Evolutionary conservation across 2,113 vertebrate species (phyloP).

Genomic region (Prietella phreatophila): DNA sequence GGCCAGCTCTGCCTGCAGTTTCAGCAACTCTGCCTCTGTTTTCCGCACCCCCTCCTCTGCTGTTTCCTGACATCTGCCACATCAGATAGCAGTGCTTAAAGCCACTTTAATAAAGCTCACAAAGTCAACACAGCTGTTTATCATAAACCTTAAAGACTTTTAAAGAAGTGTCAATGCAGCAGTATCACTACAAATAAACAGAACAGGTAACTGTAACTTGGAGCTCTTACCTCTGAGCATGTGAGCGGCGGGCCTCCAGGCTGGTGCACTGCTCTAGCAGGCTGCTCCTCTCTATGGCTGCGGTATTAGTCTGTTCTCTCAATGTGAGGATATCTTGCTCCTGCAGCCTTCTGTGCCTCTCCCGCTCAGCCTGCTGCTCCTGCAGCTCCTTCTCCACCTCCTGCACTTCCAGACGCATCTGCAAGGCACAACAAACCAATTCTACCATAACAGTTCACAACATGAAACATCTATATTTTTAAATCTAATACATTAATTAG

Average conservation of each 20-base stretch:
- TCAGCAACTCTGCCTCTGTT: slow-evolving; percentile 47
- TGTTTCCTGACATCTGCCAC: slow-evolving; percentile 67
- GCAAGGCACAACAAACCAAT: neutral
- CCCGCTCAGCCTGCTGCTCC: slow-evolving; percentile 67
- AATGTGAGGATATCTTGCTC: slow-evolving; percentile 62
- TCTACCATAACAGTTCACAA: neutral
- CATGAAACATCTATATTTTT: neutral
- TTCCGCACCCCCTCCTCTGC: slow-evolving; percentile 65
- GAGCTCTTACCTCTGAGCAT: slow-evolving; percentile 68
- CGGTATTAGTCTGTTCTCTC: slow-evolving; percentile 57
- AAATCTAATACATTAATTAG: neutral
- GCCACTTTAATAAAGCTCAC: neutral
- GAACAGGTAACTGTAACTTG: neutral
- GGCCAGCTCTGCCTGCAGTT: slow-evolving; percentile 35
- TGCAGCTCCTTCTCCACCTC: slow-evolving; percentile 65
- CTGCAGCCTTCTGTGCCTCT: slow-evolving; percentile 70
- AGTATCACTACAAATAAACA: neutral
- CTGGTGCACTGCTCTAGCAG: slow-evolving; percentile 68
- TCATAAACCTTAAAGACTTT: neutral
- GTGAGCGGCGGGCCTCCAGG: slow-evolving; percentile 70
- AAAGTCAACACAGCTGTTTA: neutral
- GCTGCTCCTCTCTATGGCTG: slow-evolving; percentile 67
- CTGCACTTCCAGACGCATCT: slow-evolving; percentile 77
- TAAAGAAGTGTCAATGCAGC: neutral
- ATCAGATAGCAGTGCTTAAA: neutral